Evolutionary conservation across 2,113 vertebrate species (phyloP).

Genomic region (Brienomyrus longianalis): DNA sequence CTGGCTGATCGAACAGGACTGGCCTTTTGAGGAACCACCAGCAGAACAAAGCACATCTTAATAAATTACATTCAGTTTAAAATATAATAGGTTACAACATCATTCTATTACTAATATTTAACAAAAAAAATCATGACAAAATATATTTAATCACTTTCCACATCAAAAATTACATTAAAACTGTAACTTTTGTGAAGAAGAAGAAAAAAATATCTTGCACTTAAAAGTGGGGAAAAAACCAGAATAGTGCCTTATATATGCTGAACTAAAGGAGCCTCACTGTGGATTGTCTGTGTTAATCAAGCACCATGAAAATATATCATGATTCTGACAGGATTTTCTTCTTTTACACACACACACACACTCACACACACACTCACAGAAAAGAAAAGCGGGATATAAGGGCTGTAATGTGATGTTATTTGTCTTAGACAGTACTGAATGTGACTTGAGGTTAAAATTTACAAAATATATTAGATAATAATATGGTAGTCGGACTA

Average conservation of each 20-base stretch:
- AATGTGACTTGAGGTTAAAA: slow-evolving; percentile 31
- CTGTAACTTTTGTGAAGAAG: slow-evolving; percentile 41
- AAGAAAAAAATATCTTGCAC: slow-evolving; percentile 11
- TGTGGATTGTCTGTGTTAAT: slow-evolving; percentile 56
- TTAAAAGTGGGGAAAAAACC: slow-evolving; percentile 12
- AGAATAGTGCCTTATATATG: slow-evolving; percentile 26
- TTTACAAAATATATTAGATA: slow-evolving; percentile 21
- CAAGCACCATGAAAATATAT: slow-evolving; percentile 62
- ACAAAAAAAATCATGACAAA: slow-evolving; percentile 53
- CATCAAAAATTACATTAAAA: slow-evolving; percentile 53
- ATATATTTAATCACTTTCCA: slow-evolving; percentile 51
- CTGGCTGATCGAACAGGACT: slow-evolving; percentile 42
- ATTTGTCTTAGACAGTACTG: slow-evolving; percentile 16
- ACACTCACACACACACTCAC: slow-evolving; percentile 27
- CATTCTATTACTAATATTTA: slow-evolving; percentile 51
- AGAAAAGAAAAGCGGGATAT: slow-evolving; percentile 14
- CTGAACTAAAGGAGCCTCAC: slow-evolving; percentile 32
- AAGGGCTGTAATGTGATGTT: slow-evolving; percentile 26
- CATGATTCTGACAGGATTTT: slow-evolving; percentile 33
- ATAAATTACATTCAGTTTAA: slow-evolving; percentile 72
- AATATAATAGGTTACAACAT: slow-evolving; percentile 65
- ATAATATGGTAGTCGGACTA: slow-evolving; percentile 27
- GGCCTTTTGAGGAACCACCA: slow-evolving; percentile 42
- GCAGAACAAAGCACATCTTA: slow-evolving; percentile 56
- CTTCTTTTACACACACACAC: slow-evolving; percentile 20